Conservation (phyloP, 1,140 invertebrate genomes). For the Drosophila kurseongensis region DNA sequence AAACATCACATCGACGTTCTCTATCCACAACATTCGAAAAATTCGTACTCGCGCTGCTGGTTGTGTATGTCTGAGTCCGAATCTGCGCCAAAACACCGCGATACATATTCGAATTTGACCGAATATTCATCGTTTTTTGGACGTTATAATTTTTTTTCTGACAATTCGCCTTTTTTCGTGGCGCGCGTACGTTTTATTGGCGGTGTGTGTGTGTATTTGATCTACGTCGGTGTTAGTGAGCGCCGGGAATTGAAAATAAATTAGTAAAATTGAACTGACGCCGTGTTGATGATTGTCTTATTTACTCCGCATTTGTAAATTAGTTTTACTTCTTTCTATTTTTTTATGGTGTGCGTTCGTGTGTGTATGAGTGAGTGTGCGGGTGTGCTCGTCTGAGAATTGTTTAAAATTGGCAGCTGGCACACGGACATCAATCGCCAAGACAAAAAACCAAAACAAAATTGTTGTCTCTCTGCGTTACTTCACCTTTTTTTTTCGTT, state of each 20-base stretch:
- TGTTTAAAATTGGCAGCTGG: constrained; percentile 44
- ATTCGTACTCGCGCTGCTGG: not conserved
- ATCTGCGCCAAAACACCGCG: constrained; percentile 4
- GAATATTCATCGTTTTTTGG: constrained; percentile 4
- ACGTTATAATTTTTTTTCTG: constrained; percentile 1
- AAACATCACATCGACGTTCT: no score
- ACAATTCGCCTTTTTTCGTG: not conserved
- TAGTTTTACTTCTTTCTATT: constrained; percentile 5
- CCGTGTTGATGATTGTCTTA: constrained; percentile 29
- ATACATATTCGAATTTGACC: constrained; percentile 7
- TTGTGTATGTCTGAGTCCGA: not conserved
- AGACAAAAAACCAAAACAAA: constrained; percentile 32
- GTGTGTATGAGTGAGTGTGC: constrained; percentile 25
- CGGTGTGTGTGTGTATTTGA: constrained; percentile 2
- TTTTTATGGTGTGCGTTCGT: constrained; percentile 41
- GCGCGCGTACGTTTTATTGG: constrained; percentile 13
- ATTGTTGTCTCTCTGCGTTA: constrained; percentile 6
- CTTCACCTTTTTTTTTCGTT: constrained; percentile 19
- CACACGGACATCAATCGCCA: constrained; percentile 25
- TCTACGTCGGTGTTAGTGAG: constrained; percentile 22
- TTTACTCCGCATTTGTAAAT: constrained; percentile 27
- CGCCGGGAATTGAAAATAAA: constrained; percentile 26
- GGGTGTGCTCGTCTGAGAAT: constrained; percentile 23
- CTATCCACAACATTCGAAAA: not conserved
- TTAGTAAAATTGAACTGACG: constrained; percentile 25